Percentiles rank a stretch among this genome's conserved stretches.
phyloP scores from a whole-genome alignment of 1,140 invertebrate genomes.

The Eueides isabella region DNA sequence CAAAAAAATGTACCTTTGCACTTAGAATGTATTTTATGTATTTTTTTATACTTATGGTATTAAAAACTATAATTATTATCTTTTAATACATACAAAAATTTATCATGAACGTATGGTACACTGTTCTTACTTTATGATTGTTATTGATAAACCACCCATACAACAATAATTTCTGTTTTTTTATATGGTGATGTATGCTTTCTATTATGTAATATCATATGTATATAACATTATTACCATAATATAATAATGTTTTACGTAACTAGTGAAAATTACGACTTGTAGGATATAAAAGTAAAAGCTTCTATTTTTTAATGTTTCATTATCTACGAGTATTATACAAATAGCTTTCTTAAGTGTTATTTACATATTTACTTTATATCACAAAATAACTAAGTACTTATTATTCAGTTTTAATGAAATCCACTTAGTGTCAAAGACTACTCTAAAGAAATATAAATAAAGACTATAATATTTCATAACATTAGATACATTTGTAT shows the following conservation, averaged over 20 bases:
- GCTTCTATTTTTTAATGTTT: conserved; percentile 18
- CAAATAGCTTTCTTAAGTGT: conserved; percentile 1
- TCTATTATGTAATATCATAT: background rate
- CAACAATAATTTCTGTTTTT: no score
- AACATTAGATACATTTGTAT: no score
- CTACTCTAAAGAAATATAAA: no score
- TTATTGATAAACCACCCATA: no score
- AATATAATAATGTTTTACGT: background rate
- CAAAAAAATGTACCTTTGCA: no score
- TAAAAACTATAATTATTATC: no score
- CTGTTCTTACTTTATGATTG: no score
- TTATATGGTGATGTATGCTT: background rate
- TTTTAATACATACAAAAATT: no score
- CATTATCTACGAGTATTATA: conserved; percentile 19
- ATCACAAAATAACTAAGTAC: background rate
- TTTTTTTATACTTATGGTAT: no score
- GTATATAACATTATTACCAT: background rate
- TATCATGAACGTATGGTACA: no score
- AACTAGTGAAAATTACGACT: conserved; percentile 6
- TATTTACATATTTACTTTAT: conserved; percentile 9
- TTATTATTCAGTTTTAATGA: background rate
- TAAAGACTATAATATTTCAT: no score
- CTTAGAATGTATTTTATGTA: no score
- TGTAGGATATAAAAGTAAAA: conserved; percentile 21
- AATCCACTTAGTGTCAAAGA: background rate